Evolutionary conservation across 2,888 invertebrate genomes (phyloP).

Genomic region (Nomada goodeniana): DNA sequence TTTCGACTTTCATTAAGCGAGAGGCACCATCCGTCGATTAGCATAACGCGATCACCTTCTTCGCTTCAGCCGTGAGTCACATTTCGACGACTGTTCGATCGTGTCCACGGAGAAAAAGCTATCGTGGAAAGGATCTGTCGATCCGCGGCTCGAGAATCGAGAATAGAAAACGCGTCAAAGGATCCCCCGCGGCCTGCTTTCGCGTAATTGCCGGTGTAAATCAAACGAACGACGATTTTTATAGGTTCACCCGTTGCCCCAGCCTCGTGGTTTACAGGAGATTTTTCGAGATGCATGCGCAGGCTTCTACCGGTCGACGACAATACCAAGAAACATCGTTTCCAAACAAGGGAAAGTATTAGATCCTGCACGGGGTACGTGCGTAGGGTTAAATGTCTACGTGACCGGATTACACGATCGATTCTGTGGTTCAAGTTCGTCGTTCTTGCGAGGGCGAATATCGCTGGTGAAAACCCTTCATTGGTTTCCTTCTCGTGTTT

Average conservation of each 20-base stretch:
- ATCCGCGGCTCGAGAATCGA: constrained; percentile 26
- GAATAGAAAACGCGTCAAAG: constrained; percentile 11
- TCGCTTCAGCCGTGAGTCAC: constrained; percentile 61
- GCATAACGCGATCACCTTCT: constrained; percentile 47
- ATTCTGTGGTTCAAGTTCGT: constrained; percentile 67
- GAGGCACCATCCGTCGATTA: constrained; percentile 8
- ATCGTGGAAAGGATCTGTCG: not conserved
- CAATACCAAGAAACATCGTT: constrained; percentile 73
- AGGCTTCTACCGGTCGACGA: constrained; percentile 19
- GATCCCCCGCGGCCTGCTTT: not conserved
- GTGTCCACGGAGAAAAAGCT: constrained; percentile 24
- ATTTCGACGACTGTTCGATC: constrained; percentile 61
- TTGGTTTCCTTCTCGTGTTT: constrained; percentile 54
- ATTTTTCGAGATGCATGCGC: constrained; percentile 38
- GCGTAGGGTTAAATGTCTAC: constrained; percentile 78
- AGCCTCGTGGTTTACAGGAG: constrained; percentile 23
- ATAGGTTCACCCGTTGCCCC: constrained; percentile 14
- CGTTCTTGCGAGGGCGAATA: constrained; percentile 62
- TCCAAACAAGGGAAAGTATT: constrained; percentile 80
- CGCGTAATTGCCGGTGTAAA: constrained; percentile 22
- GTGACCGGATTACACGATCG: constrained; percentile 76
- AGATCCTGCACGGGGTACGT: constrained; percentile 72
- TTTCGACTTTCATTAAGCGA: constrained; percentile 30
- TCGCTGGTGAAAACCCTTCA: constrained; percentile 41
- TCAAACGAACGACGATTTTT: constrained; percentile 30